Percentiles rank a stretch among this genome's conserved stretches.
Conservation (phyloP, 2,888 invertebrate species). For the Trypoxylon attenuatum region DNA sequence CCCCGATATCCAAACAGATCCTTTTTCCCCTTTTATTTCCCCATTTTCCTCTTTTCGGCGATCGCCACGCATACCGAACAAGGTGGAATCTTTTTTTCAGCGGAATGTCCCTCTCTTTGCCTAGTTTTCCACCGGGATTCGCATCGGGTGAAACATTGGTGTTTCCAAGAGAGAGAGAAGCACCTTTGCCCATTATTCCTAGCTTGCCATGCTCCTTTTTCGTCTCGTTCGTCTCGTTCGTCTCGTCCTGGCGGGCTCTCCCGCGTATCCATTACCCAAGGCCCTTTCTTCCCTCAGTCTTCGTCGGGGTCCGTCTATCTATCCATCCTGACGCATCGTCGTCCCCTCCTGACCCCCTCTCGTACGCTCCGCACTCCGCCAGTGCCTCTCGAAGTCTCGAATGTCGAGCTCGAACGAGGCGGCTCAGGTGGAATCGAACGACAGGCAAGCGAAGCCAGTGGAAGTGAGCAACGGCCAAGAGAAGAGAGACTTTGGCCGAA, state of each 20-base stretch:
- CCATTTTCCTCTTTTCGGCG: too few relatives aligned
- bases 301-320: neutral
- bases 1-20: too few relatives aligned
- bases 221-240: neutral
- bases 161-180: slow-evolving; percentile 7
- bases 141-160: slow-evolving; percentile 24
- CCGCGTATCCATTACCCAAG: neutral
- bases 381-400: too few relatives aligned
- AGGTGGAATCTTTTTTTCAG: too few relatives aligned
- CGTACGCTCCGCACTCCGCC: too few relatives aligned
- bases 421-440: neutral
- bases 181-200: slow-evolving; percentile 39
- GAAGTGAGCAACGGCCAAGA: too few relatives aligned
- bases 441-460: neutral
- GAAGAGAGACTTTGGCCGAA: too few relatives aligned
- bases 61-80: too few relatives aligned
- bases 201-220: neutral
- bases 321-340: neutral
- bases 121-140: slow-evolving; percentile 30
- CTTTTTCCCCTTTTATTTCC: too few relatives aligned
- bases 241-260: neutral
- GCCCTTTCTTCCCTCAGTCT: neutral
- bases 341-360: too few relatives aligned
- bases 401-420: too few relatives aligned
- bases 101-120: neutral